Evolutionary conservation across 2,797 vertebrate species (phyloP), one percentile per base, ranked within the genome.

Genomic region (Furcifer pardalis): DNA sequence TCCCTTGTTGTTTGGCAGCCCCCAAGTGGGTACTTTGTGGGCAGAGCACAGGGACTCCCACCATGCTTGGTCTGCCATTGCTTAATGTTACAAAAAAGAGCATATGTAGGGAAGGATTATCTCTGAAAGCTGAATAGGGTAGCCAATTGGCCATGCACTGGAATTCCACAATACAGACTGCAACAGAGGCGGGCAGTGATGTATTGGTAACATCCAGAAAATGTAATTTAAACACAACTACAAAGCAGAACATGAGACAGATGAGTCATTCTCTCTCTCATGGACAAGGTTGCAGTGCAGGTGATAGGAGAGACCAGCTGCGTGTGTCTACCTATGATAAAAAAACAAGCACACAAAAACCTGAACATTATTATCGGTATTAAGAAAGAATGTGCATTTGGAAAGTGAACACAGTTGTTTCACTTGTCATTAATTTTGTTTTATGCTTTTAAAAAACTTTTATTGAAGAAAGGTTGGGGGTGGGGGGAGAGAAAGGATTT

Each of bases 201-300:
- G 88, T 90, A 88, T 88, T 90, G 89, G 72, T 85, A 88, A 90
- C 76, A 91, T 86, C 80, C 84, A 52, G 87, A 93, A 84, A 92
- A 83, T 82, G n/a, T 46, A 89, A 79, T 91, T 80, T 83, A 17
- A 81, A 87, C 72, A 63, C 86, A 91, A 88, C 87, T 91, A 81
- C 87, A 93, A 91, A 91, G 89, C 87, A 91, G 87, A 91, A 92
- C 81, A 89, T 89, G 62, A 49, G 74, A 25, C 86, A 86, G 91
- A 90, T 92, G 91, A 94, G 88, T 93, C 91, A 93, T 89, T 91
- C 79, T 78, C 90, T 90, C 91, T 91, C 91, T 94, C 84, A 86
- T 83, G 90, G 84, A 89, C 84, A 80, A 83, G 72, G 90, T 93
- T 69, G 84, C 91, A 90, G 92, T 92, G 90, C 87, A 91, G 88